Percentiles rank a stretch among this genome's conserved stretches.
Evolutionary conservation across 2,888 invertebrate species (phyloP).

Genomic region (Cactoblastis cactorum): DNA sequence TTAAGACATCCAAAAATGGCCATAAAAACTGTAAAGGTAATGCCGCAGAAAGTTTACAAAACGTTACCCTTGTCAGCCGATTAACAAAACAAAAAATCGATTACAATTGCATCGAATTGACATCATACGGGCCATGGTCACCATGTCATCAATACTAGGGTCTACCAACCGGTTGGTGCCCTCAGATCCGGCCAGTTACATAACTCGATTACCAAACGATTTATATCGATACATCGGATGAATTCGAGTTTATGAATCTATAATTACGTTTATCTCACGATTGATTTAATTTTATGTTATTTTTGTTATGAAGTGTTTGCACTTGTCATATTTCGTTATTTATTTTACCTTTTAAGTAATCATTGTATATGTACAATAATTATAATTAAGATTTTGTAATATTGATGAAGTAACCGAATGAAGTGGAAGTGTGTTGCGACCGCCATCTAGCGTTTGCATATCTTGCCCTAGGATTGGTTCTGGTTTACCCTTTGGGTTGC

Average conservation of each 20-base stretch:
- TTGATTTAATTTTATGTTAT: no score
- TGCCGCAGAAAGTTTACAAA: conserved; percentile 1
- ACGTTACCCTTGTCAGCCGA: conserved; percentile 4
- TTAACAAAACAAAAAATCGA: conserved; percentile 7
- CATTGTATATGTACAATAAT: no score
- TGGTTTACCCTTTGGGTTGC: no score
- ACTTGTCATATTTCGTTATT: no score
- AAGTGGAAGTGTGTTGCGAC: no score
- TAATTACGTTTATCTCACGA: not conserved
- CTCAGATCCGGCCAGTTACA: conserved; percentile 12
- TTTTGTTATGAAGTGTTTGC: no score
- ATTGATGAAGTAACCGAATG: no score
- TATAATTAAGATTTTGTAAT: no score
- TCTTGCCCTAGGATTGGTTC: no score
- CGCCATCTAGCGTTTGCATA: no score
- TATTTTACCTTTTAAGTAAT: no score
- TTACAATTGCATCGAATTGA: conserved; percentile 11
- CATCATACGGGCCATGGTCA: conserved; percentile 24
- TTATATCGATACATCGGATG: conserved; percentile 8
- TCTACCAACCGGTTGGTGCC: conserved; percentile 13
- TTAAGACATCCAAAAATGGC: not conserved
- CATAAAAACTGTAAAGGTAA: not conserved
- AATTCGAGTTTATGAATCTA: not conserved
- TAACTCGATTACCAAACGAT: conserved; percentile 14
- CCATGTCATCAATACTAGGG: conserved; percentile 21